Percentiles rank a stretch among this genome's conserved stretches.
Evolutionary conservation across 2,888 invertebrate species (phyloP).

Genomic region (Nomada lathburiana): DNA sequence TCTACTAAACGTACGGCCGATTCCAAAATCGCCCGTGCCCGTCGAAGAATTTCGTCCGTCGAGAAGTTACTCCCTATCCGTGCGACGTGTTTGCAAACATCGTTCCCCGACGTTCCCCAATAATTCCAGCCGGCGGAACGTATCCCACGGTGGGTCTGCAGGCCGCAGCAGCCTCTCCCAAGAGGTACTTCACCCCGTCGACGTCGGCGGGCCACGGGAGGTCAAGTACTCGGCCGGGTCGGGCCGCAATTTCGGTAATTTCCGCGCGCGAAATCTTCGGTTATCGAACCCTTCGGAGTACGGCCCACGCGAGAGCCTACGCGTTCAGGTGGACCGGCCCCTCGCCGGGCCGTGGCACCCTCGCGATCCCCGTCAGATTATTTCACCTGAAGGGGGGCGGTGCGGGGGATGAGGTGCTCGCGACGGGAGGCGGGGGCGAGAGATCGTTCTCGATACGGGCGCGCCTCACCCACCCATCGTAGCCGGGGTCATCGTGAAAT

Average conservation of each 20-base stretch:
- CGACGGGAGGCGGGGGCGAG: slow-evolving; percentile 1
- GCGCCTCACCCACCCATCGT: slow-evolving; percentile 39
- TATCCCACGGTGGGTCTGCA: slow-evolving; percentile 65
- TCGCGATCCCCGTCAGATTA: slow-evolving; percentile 31
- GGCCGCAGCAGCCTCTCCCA: slow-evolving; percentile 12
- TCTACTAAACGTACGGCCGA: no score
- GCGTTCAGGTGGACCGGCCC: slow-evolving; percentile 58
- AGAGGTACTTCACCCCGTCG: slow-evolving; percentile 37
- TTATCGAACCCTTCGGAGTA: slow-evolving; percentile 66
- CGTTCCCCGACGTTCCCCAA: slow-evolving; percentile 29
- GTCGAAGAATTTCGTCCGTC: no score
- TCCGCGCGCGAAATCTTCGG: slow-evolving; percentile 66
- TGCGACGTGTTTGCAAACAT: slow-evolving; percentile 42
- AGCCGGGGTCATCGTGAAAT: slow-evolving; percentile 57
- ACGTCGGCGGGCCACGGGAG: slow-evolving; percentile 58
- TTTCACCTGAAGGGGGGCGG: not conserved
- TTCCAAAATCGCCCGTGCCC: no score
- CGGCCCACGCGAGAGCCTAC: slow-evolving; percentile 60
- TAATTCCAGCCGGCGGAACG: slow-evolving; percentile 36
- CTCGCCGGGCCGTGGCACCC: slow-evolving; percentile 30
- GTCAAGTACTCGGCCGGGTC: slow-evolving; percentile 70
- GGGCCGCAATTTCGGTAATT: slow-evolving; percentile 78
- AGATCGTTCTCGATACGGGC: slow-evolving; percentile 65
- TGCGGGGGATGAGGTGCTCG: not conserved
- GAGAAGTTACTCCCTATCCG: no score